Conservation (phyloP, 2,113 vertebrate species). For the Rhizomys pruinosus region DNA sequence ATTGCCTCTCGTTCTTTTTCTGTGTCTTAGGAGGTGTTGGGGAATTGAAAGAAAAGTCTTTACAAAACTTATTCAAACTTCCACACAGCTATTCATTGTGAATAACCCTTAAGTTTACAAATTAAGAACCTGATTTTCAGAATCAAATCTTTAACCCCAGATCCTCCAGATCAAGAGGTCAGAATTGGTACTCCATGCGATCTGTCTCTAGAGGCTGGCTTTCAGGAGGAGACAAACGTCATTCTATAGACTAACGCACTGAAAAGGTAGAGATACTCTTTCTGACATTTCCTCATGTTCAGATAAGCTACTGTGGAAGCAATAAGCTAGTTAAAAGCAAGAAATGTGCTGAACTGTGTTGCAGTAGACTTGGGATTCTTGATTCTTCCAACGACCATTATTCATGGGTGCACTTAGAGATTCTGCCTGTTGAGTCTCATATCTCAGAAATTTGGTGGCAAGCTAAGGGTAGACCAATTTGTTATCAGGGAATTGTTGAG, state of each 20-base stretch:
- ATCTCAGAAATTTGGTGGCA: constrained; percentile 9
- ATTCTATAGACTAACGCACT: accelerated
- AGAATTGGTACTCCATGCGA: neutral
- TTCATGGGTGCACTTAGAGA: neutral
- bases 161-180: neutral
- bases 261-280: neutral
- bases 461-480: neutral
- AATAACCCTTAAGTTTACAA: neutral
- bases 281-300: neutral
- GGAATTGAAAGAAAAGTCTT: neutral
- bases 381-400: neutral
- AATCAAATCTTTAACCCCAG: neutral
- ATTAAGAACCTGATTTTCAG: neutral
- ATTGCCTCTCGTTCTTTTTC: neutral
- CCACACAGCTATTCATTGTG: neutral
- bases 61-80: neutral
- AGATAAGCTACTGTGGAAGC: neutral
- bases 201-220: neutral
- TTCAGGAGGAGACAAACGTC: neutral
- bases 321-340: neutral
- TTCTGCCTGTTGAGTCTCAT: neutral
- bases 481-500: neutral
- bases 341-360: no score
- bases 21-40: neutral
- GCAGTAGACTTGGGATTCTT: accelerated